Evolutionary conservation across 1,140 invertebrate genomes (phyloP), one percentile per base, ranked within the genome.

Genomic region (Drosophila subobscura): DNA sequence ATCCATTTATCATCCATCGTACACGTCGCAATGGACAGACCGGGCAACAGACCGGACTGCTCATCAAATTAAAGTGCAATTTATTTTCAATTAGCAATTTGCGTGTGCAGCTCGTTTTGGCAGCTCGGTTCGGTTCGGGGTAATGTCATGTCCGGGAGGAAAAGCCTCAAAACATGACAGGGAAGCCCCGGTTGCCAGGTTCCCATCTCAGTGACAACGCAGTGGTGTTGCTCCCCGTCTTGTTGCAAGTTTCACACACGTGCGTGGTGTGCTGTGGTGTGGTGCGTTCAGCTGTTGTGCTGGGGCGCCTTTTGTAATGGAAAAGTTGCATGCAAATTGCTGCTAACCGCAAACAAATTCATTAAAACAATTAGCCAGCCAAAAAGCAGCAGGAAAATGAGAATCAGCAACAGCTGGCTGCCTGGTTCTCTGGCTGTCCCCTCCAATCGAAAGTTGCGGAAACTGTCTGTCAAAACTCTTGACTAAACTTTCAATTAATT

Each of bases 71-170:
- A 86, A 88, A 88, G 78, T 78, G 81, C 81, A 86, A 86, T 88
- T 86, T 86, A 86, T 81, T 88, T 86, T 86, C 81, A 86, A 86
- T 86, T 86, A 86, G 81, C 81, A 74, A 81, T 86, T 79, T 86
- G 81, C 81, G 83, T 86, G 80, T 72, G 65, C 58, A 23, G 40
- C 76, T 47, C 55, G 44, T 33, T 50, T 72, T 53, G 51, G 50
- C 58, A 53, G 59, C 56, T 37, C 42, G 16, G 16, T 20, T 20
- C 16, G 16, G 59, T 37, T 37, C 33, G 33, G 25, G 25, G 33
- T 37, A 37, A 37, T 37, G 46, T 42, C 53, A 72, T 47, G 60
- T 73, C 70, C 45, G 33, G 27, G 16, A 41, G 64, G 47, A 49
- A 53, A 68, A 68, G 46, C 72, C 66, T 72, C 72, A 80, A 37